A percentile compares a stretch with the other conserved stretches of the same genome.
Evolutionary conservation across 2,888 invertebrate genomes (phyloP).

Genomic region (Nasonia oneida): DNA sequence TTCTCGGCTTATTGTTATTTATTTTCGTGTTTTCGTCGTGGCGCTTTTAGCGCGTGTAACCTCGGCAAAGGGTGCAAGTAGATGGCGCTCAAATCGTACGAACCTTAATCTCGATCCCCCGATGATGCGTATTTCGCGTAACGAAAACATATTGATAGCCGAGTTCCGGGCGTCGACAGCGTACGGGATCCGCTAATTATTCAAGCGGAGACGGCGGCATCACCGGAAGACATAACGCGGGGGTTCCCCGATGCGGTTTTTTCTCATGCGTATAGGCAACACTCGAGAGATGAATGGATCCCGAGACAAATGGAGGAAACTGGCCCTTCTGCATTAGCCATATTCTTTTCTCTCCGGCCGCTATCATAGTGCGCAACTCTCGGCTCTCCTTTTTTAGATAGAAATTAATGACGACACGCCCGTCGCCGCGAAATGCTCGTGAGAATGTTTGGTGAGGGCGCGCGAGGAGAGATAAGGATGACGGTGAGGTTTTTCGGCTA

Average conservation of each 20-base stretch:
- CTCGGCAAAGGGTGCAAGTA: background rate
- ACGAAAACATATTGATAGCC: background rate
- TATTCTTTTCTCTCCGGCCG: background rate
- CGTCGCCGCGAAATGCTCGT: slow-evolving; percentile 12
- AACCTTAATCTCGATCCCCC: too few species aligned
- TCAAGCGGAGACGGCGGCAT: slow-evolving; percentile 69
- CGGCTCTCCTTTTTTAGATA: slow-evolving; percentile 18
- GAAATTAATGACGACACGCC: slow-evolving; percentile 31
- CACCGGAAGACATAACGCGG: slow-evolving; percentile 66
- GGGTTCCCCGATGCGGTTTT: slow-evolving; percentile 1
- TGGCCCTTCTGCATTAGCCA: slow-evolving; percentile 37
- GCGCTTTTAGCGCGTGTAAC: too few species aligned
- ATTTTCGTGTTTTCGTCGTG: background rate
- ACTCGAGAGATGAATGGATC: slow-evolving; percentile 8
- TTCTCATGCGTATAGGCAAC: background rate
- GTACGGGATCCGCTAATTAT: slow-evolving; percentile 78
- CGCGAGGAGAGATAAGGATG: background rate
- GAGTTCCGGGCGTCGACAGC: slow-evolving; percentile 60
- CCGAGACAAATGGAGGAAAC: slow-evolving; percentile 33
- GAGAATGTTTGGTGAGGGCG: background rate
- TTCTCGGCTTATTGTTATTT: slow-evolving; percentile 8
- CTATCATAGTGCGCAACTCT: background rate
- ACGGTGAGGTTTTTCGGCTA: background rate
- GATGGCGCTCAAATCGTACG: background rate
- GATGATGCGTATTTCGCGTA: background rate